These are phyloP conservation scores for Buceros bicornis DNA, from an alignment of 2,797 vertebrate species.

Conservation along the genomic window DNA sequence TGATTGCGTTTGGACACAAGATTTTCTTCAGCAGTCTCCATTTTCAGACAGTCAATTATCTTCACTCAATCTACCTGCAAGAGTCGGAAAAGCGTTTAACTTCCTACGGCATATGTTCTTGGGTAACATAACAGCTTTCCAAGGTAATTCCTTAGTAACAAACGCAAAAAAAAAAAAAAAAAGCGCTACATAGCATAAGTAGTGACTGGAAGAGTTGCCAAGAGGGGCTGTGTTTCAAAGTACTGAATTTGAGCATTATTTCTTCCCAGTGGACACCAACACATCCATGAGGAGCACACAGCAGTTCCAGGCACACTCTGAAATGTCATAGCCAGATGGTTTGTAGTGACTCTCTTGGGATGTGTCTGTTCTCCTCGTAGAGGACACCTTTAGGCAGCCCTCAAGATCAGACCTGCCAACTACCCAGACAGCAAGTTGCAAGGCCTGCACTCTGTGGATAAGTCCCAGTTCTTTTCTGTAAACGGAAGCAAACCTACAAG, in stretches of 20 bases:
- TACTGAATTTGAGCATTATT: not conserved
- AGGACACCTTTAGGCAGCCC: not conserved
- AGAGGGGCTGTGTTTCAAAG: not conserved
- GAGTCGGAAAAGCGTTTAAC: not conserved
- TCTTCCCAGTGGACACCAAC: not conserved
- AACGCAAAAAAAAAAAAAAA: not conserved
- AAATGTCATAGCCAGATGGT: accelerated
- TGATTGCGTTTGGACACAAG: not conserved
- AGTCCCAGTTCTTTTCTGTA: not conserved
- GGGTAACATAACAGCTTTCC: not conserved
- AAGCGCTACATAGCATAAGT: not conserved
- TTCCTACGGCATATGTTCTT: not conserved
- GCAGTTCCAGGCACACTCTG: not conserved
- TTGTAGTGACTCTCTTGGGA: not conserved
- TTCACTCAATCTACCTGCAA: not conserved
- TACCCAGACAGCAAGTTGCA: not conserved
- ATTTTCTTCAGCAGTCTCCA: not conserved
- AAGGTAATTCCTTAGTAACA: not conserved
- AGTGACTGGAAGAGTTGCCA: not conserved
- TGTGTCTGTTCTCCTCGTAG: not conserved
- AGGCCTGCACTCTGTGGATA: not conserved
- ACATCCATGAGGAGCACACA: not conserved
- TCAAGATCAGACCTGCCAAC: not conserved
- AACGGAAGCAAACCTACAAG: not conserved
- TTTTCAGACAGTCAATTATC: not conserved